Evolutionary conservation across 2,113 vertebrate species (phyloP), one percentile per base, ranked within the genome.

Genomic region (Takifugu flavidus): DNA sequence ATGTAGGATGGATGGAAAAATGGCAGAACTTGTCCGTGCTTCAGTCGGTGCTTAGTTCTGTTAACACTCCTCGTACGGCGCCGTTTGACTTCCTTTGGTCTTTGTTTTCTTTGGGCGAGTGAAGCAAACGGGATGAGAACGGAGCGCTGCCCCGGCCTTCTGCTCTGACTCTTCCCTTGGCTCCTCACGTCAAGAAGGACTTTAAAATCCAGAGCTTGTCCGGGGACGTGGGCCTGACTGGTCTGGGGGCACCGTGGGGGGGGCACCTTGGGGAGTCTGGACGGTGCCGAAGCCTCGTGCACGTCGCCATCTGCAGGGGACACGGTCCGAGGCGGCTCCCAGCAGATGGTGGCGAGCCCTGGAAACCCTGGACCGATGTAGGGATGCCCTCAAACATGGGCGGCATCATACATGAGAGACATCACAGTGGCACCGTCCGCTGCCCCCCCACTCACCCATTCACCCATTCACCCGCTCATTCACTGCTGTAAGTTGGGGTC

Each of bases 401-500:
- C 68, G 70, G 67, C 57, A 43, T 74, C 72, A 70, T 66, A 67
- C 59, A 47, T 46, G 69, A 44, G 65, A 75, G 53, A 80, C 56
- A 56, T 45, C 45, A 62, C 27, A 43, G 47, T 53, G 56, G 53
- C 58, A 42, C 56, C 73, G 44, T 72, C 74, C 59, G 65, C 62
- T 60, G 67, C 73, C 56, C 82, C 74, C 78, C 70, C 45, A 75
- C 44, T 25, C n/a, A 71, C 73, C 75, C 75, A 61, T 60, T 75
- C 80, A 78, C 77, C 70, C 78, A 77, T 43, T 43, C 83, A 75
- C 85, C 70, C 67, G 49, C 63, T 88, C 62, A 83, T 76, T 88
- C 84, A 89, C 89, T 89, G 86, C 89, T 90, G 89, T 91, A 92
- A 90, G 89, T 91, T 91, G 89, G 89, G 90, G 91, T 90, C 80